These are phyloP conservation scores for Chiloscyllium punctatum DNA, from an alignment of 2,797 vertebrate species.

Conservation along the genomic window DNA sequence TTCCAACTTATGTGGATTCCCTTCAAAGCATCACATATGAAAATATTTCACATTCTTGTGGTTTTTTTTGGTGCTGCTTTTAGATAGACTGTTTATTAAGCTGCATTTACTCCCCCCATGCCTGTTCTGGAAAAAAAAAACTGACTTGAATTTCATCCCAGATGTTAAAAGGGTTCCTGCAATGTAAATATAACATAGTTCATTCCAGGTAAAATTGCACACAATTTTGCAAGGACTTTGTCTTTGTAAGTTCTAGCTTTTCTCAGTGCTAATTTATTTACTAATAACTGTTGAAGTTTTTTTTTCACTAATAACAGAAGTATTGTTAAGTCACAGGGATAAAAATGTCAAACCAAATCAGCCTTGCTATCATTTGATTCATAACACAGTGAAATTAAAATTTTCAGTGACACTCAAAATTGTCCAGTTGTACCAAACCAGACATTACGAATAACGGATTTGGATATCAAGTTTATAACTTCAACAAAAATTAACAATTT, in stretches of 20 bases:
- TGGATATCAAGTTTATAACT: too few species aligned
- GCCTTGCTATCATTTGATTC: too few species aligned
- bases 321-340: too few species aligned
- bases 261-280: background rate
- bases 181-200: background rate
- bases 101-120: background rate
- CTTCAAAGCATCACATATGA: constrained; percentile 2
- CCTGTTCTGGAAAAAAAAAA: background rate
- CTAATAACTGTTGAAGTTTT: background rate
- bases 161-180: background rate
- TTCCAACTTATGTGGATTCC: background rate
- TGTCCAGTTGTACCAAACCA: too few species aligned
- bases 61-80: constrained; percentile 6
- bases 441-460: too few species aligned
- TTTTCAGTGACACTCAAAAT: too few species aligned
- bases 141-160: background rate
- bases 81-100: background rate
- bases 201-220: background rate
- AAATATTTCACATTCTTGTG: constrained; percentile 34
- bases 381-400: too few species aligned
- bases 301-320: background rate
- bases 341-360: too few species aligned
- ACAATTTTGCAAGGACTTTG: background rate
- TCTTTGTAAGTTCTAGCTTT: background rate
- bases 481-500: too few species aligned